Evolutionary conservation across 2,113 vertebrate species (phyloP), one percentile per base, ranked within the genome.

Genomic region (Apus apus): DNA sequence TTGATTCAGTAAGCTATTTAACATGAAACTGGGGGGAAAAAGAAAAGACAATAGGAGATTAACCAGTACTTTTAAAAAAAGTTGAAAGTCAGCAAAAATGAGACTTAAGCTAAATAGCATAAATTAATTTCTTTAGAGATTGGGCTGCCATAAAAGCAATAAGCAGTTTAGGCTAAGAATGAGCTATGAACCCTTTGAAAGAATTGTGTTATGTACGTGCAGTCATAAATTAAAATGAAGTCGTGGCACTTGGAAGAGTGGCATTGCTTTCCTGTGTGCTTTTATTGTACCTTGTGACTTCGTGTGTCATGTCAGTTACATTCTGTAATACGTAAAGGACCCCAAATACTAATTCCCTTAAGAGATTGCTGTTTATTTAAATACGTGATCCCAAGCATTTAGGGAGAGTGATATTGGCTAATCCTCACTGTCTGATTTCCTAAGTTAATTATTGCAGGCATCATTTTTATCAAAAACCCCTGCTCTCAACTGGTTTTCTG

Each of bases 351-450:
- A 95, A 92, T 82, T 97, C 83, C 75, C 78, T 87, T 60, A 88
- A 92, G 87, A 90, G 72, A 67, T 60, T 92, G 80, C 62, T 87
- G 60, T 71, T 94, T 96, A 89, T 97, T 97, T 95, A 95, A 97
- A 93, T 93, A 92, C 4, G 6, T 64, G 48, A 94, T 92, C 54
- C 54, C 1, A 9, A 26, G 74, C 17, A 6, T 85, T 81, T 80
- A 78, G 50, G 29, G 68, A 70, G 68, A 89, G 95, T 91, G 94
- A 94, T 97, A 86, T 25, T 8, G 1, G 10, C 88, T 97, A 93
- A 96, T 95, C 79, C 83, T 84, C 72, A 38, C 77, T 73, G 68
- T 77, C 86, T 46, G 57, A 70, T 93, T 94, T 89, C 71, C 13
- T 38, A 50, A 82, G 10, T 58, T 58, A 89, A 86, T 67, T 1